phyloP scores from a whole-genome alignment of 2,113 vertebrate genomes.

The Caranx melampygus region DNA sequence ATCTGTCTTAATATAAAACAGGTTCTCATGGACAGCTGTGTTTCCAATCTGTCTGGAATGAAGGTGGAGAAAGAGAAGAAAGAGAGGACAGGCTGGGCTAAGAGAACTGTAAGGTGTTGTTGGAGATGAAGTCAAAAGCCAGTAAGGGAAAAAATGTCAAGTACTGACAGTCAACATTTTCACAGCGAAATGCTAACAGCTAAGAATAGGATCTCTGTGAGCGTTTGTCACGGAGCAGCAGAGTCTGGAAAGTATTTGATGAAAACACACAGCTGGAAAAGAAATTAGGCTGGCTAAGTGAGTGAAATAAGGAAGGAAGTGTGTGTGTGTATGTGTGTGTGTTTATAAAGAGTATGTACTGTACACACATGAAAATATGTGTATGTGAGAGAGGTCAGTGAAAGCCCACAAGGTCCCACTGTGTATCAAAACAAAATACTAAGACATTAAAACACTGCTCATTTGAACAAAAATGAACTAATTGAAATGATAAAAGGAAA shows the following conservation, averaged over 20 bases:
- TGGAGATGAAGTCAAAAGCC: constrained; percentile 16
- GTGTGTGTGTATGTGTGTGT: background rate
- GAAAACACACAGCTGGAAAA: constrained; percentile 48
- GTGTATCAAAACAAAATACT: background rate
- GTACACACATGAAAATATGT: background rate
- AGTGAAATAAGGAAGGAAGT: constrained; percentile 38
- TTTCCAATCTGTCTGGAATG: constrained; percentile 54
- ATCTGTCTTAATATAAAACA: constrained; percentile 26
- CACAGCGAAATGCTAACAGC: constrained; percentile 44
- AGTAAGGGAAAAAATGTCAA: constrained; percentile 24
- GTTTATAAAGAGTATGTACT: background rate
- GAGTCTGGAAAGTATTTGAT: constrained; percentile 44
- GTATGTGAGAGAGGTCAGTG: background rate
- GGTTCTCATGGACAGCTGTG: constrained; percentile 35
- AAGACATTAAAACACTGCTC: background rate
- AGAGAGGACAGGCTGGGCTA: background rate
- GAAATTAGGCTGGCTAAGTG: constrained; percentile 31
- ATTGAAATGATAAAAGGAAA: background rate
- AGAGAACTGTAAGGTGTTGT: background rate
- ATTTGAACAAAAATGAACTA: background rate
- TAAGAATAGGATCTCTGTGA: constrained; percentile 47
- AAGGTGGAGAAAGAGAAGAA: constrained; percentile 26
- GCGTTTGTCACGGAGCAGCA: background rate
- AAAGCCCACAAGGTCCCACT: background rate
- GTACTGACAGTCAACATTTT: constrained; percentile 37